Evolutionary conservation across 2,113 vertebrate species (phyloP), one percentile per base, ranked within the genome.

Genomic region (Oreotrochilus melanogaster): DNA sequence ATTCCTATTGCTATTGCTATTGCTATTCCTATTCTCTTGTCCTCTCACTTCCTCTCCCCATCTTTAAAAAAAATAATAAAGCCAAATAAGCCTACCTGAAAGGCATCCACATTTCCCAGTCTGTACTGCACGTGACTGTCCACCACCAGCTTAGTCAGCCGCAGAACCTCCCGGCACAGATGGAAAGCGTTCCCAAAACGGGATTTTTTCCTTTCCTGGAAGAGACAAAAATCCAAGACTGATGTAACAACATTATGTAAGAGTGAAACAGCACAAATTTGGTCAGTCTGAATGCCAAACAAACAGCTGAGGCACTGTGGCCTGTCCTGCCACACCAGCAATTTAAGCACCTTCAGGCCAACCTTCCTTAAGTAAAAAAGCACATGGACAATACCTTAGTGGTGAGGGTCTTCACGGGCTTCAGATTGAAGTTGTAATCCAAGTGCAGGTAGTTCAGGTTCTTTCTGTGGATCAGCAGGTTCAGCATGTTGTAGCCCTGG

Each of bases 401-500:
- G 89, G 99, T 99, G 95, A 99, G 99, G 3, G 99, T 99, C 97
- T 99, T 99, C 90, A 99, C 99, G 0, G 99, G 99, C 95, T 99
- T 99, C 93, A 99, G 97, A 79, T 99, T 99, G 97, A 99, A 99
- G 97, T 99, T 99, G 96, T 99, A 99, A 96, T 99, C 99, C 91
- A 99, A 96, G 93, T 99, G 99, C 90, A 99, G 98, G 93, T 99
- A 99, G 97, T 99, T 99, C 78, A 99, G 98, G 88, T 99, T 99
- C 98, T 99, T 99, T 54, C 99, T 99, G 96, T 99, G 99, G 96
- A 99, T 99, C 54, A 99, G 98, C 94, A 99, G 96, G 97, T 99
- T 99, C 43, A 99, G 99, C 99, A 99, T 99, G 97, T 99, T 99
- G 98, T 99, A 99, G 74, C 99, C 99, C 96, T 99, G 99, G 65